Conservation (phyloP, 2,888 invertebrate species). For the Lasioglossum calceatum region DNA sequence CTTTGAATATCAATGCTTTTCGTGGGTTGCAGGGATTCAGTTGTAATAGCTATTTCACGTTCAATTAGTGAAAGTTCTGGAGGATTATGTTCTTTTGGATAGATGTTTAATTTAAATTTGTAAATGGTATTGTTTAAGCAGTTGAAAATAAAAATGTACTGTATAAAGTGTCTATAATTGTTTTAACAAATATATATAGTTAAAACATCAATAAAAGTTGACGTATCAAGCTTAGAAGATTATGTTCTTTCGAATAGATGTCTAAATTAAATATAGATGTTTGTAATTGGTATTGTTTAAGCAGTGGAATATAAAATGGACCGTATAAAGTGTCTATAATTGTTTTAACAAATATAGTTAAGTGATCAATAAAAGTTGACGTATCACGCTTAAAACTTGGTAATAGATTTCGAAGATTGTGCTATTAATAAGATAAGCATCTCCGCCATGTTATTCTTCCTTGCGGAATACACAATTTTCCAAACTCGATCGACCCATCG, state of each 20-base stretch:
- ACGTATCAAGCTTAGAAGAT: not conserved
- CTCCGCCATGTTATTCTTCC: constrained; percentile 23
- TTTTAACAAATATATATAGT: too few species aligned
- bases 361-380: not conserved
- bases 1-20: too few species aligned
- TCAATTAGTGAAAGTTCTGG: too few species aligned
- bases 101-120: too few species aligned
- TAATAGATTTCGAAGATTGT: constrained; percentile 3
- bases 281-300: too few species aligned
- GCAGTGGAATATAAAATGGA: not conserved
- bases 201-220: not conserved
- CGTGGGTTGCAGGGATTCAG: too few species aligned
- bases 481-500: constrained; percentile 46
- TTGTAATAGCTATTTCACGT: too few species aligned
- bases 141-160: not conserved
- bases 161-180: not conserved
- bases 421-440: not conserved
- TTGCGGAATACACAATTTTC: constrained; percentile 47
- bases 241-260: too few species aligned
- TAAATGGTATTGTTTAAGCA: too few species aligned
- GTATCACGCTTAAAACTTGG: not conserved
- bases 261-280: too few species aligned
- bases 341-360: not conserved
- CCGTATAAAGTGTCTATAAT: not conserved
- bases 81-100: too few species aligned